These are phyloP conservation scores for Genyomyrus donnyi DNA, from an alignment of 2,113 vertebrate species.

Conservation along the genomic window DNA sequence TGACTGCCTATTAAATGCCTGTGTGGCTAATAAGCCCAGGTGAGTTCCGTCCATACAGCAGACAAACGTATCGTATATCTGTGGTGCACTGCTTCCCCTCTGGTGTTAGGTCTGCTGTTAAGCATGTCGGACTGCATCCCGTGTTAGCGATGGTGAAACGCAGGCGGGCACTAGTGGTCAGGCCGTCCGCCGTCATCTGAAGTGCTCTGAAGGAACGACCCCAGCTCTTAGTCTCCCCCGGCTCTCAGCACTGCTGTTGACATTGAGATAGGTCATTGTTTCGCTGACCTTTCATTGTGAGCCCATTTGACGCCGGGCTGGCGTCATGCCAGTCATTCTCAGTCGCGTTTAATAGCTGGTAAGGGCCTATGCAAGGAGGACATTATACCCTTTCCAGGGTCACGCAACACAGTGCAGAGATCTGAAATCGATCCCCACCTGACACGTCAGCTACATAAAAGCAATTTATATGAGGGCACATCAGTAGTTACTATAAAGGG, in stretches of 20 bases:
- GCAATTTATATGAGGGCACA: neutral
- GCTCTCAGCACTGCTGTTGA: neutral
- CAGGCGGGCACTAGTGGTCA: neutral
- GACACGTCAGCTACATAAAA: slow-evolving; percentile 20
- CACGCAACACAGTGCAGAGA: slow-evolving; percentile 32
- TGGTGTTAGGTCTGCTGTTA: neutral
- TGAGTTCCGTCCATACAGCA: neutral
- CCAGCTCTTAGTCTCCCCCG: neutral
- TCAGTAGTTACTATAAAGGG: neutral
- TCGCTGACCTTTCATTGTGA: neutral
- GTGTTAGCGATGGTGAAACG: neutral
- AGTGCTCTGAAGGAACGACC: neutral
- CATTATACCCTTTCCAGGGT: slow-evolving; percentile 47
- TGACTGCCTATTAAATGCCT: neutral
- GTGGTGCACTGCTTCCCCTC: neutral
- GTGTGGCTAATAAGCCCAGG: neutral
- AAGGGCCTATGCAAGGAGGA: slow-evolving; percentile 32
- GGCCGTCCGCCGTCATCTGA: neutral
- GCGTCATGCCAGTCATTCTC: slow-evolving; percentile 43
- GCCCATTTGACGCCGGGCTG: slow-evolving; percentile 42
- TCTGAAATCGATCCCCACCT: slow-evolving; percentile 40
- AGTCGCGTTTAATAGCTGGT: slow-evolving; percentile 35
- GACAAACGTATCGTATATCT: neutral
- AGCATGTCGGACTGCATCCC: neutral
- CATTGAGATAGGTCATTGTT: neutral